Base-by-base conservation (phyloP, 2,888 invertebrate species). In the Drosophila helvetica region DNA sequence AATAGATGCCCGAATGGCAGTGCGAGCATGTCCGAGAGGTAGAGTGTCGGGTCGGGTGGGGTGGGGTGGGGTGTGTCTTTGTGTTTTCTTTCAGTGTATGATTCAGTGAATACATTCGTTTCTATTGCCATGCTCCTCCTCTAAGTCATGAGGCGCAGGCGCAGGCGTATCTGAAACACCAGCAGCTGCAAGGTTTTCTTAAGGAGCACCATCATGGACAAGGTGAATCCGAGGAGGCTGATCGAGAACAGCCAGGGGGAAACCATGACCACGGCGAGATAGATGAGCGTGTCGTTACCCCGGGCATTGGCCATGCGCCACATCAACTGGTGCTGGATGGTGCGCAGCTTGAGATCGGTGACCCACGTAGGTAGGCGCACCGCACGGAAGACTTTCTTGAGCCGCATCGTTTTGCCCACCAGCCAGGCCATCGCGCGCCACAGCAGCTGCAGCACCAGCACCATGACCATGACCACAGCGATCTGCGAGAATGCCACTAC, bases 231-330 rank as follows among this genome's bases (percentile, higher is more conserved):
- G 2, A 82, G 3, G 0, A 84, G 19, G 15, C 90, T 74, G 2
- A 90, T 45, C 0, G 77, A 30, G 12, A 90, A 89, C 0, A 90
- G 55, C 70, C 83, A 67, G 0, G 90, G 90, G 15, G 79, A 58
- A 6, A 71, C 30, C 5, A 87, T 19, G 42, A 83, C 15, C 4
- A 90, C 69, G 38, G 77, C 54, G 10, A 79, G 30, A 8, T 87
- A 90, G 27, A 90, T 54, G 0, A 77, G 0, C 0, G 72, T 50
- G 58, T 90, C 90, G 22, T 77, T 72, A 8, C 79, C 79, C 62
- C 88, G 89, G 46, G 82, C 80, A 63, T 89, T 76, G 38, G 89
- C 89, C 71, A 90, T 60, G 58, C 83, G 79, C 91, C 91, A 90
- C 18, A 90, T 74, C 15, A 90, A 4, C 8, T 81, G 69, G 5